Evolutionary conservation across 1,140 invertebrate species (phyloP), one percentile per base, ranked within the genome.

Genomic region (Eumeta japonica): DNA sequence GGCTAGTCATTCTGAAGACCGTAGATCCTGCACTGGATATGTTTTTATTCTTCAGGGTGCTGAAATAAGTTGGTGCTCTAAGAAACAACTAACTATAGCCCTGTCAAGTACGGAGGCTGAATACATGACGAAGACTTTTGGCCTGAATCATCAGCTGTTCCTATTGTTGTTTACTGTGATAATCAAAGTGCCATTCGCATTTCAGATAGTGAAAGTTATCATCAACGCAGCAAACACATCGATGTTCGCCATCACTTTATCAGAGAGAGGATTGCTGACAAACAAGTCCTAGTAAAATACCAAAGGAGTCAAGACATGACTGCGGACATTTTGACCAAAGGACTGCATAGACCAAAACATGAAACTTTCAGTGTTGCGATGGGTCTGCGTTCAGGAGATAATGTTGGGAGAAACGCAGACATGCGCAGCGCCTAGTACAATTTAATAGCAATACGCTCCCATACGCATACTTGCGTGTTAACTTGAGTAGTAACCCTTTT

Each of bases 101-200:
- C 16, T 65, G 3, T 74, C 61, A 15, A 68, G 46, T 13, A 66
- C 52, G 31, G 64, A 76, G 46, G 62, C 67, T 0, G 73, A 77
- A 45, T 70, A 65, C 35, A 56, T 75, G 39, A n/a, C n/a, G n/a
- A n/a, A n/a, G 45, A 60, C 10, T 15, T 38, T n/a, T 27, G 35
- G 28, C 11, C 29, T 18, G 40, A 36, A 14, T 17, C 35, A 11
- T 36, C 38, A 39, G 46, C 39, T 15, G 30, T 27, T 5, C 19
- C 35, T 3, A 10, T 34, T 14, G 17, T 10, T 24, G 11, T 49
- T 20, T 45, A 55, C n/a, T 38, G 62, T 36, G 52, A 62, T 31
- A 61, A 60, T 48, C 52, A 58, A 29, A 60, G 59, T 45, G 56
- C 64, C 1, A 65, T 77, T n/a, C 45, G 53, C 16, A 35, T 76